Conservation (phyloP, 2,113 vertebrate species). For the Psilopsiagon aurifrons region DNA sequence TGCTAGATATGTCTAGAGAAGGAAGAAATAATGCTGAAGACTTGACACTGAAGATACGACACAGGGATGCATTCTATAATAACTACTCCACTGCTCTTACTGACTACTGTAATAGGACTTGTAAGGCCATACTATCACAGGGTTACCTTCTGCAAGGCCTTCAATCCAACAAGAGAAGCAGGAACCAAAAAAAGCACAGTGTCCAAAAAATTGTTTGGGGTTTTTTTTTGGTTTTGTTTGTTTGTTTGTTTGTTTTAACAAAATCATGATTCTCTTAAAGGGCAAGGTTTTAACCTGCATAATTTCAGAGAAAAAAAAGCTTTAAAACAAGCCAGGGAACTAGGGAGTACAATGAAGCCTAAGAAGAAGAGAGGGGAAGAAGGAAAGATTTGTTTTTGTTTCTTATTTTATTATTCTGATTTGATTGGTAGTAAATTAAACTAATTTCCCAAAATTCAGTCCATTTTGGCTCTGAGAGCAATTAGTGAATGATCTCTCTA, state of each 20-base stretch:
- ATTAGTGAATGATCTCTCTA: not conserved
- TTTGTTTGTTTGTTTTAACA: too few relatives aligned
- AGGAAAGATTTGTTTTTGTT: not conserved
- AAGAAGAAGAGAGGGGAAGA: not conserved
- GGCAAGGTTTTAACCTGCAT: not conserved
- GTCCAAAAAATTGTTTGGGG: not conserved
- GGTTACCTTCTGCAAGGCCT: not conserved
- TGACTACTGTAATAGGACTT: not conserved
- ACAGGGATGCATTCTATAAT: not conserved
- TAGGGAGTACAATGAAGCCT: not conserved
- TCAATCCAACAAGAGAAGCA: not conserved
- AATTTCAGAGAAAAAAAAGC: not conserved
- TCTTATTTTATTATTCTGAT: not conserved
- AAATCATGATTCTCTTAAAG: not conserved
- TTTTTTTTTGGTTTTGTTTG: too few relatives aligned
- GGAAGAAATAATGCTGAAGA: not conserved
- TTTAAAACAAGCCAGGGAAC: not conserved
- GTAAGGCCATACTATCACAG: not conserved
- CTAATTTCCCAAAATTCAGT: not conserved
- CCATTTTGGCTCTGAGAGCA: not conserved
- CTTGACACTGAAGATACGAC: not conserved
- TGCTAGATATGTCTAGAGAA: not conserved
- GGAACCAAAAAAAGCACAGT: not conserved
- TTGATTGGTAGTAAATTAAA: not conserved
- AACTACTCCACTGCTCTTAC: not conserved